Evolutionary conservation across 92 coral and sea anemone genomes (phyloP), one percentile per base, ranked within the genome.

Genomic region (Porites cylindrica): DNA sequence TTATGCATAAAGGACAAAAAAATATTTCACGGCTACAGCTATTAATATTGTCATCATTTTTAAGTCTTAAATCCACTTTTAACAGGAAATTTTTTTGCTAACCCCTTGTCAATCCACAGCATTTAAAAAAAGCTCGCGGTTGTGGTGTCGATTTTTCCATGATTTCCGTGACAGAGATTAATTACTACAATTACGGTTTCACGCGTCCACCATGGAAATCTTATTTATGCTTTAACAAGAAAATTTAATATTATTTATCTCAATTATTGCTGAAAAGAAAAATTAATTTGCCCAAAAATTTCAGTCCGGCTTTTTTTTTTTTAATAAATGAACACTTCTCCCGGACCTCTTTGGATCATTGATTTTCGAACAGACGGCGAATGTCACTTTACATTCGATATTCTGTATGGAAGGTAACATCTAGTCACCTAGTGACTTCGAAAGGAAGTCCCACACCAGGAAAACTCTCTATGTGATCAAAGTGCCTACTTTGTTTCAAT

Each of bases 201-300:
- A 64, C 19, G 20, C 62, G 14, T 18, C 10, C 20, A 4, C 29
- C 58, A 11, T 38, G 13, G 13, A 11, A 64, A 47, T 43, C n/a
- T n/a, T 14, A 19, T 21, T 78, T 66, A 18, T 79, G 59, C 50
- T 51, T 47, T 63, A 78, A 43, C 72, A 63, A 14, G 12, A 79
- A 32, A n/a, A 2, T 50, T 62, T 32, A 32, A 38, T 26, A 62
- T 32, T 29, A 19, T 63, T 76, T 56, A 23, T 56, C 16, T 21
- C n/a, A 18, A 10, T 4, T 38, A 65, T 72, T 63, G 60, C 72
- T 79, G 83, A 79, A 38, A 3, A 38, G 47, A 38, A 38, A 38
- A 38, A 38, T 38, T 38, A 38, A 38, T 38, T 38, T 38, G 47
- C 0, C 47, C 47, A 4, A 38, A 38, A 3, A 4, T 38, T 38